These are phyloP conservation scores for Ia io DNA, from an alignment of 2,113 vertebrate genomes.

Conservation along the genomic window DNA sequence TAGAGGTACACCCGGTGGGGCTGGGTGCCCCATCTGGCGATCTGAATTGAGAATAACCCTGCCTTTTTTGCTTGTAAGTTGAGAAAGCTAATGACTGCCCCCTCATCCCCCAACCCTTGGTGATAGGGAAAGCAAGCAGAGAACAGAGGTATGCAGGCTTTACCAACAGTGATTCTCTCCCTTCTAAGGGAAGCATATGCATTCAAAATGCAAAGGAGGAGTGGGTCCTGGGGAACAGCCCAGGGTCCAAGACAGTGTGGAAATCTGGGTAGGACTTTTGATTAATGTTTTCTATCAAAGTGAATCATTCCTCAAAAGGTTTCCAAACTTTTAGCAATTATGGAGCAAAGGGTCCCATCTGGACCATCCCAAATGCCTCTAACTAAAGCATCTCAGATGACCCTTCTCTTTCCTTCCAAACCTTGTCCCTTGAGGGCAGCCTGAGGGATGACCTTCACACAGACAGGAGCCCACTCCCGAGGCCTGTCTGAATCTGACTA, in stretches of 20 bases:
- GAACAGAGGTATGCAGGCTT: background rate
- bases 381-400: background rate
- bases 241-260: background rate
- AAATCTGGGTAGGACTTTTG: background rate
- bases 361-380: background rate
- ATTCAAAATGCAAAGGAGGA: background rate
- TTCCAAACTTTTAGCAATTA: background rate
- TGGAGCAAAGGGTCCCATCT: background rate
- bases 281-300: background rate
- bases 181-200: background rate
- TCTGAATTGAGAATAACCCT: background rate
- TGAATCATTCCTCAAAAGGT: background rate
- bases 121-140: background rate
- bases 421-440: background rate
- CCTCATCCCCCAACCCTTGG: no score
- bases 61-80: background rate
- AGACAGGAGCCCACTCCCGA: background rate
- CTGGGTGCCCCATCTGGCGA: background rate
- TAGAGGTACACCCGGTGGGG: rapidly evolving
- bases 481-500: background rate
- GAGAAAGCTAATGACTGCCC: background rate
- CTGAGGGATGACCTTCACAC: background rate
- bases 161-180: background rate
- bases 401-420: background rate
- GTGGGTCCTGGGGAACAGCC: background rate